phyloP scores from a whole-genome alignment of 2,797 vertebrate species.

The Sebastes variabilis region DNA sequence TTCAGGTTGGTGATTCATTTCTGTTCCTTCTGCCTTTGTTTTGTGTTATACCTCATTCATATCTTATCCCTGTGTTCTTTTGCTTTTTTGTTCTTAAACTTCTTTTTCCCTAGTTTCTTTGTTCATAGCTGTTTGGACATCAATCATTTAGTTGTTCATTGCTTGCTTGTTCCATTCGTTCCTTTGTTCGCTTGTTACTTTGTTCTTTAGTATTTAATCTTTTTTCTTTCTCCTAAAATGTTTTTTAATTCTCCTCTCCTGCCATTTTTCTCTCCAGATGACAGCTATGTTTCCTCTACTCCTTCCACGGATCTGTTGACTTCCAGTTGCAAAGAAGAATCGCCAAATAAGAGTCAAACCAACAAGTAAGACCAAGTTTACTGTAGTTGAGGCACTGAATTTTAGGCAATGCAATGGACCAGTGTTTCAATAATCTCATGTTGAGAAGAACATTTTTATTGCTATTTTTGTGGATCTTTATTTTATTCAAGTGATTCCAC shows the following conservation, averaged over 20 bases:
- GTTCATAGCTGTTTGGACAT: background rate
- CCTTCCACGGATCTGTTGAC: conserved; percentile 53
- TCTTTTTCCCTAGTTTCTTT: background rate
- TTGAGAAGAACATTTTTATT: background rate
- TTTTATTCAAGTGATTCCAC: background rate
- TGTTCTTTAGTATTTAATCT: background rate
- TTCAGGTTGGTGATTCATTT: conserved; percentile 57
- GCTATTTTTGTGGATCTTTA: background rate
- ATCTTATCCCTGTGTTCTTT: background rate
- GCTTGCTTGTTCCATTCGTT: background rate
- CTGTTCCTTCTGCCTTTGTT: background rate
- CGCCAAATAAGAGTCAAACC: conserved; percentile 39
- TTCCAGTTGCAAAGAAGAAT: conserved; percentile 69
- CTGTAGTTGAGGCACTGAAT: background rate
- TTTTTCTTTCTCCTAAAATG: background rate
- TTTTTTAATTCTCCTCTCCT: background rate
- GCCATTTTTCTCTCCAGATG: conserved; percentile 53
- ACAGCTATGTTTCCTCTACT: conserved; percentile 72
- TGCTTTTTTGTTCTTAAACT: background rate
- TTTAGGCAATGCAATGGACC: background rate
- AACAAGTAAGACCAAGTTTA: conserved; percentile 43
- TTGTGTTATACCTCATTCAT: background rate
- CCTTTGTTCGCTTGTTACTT: background rate
- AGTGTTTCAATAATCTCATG: background rate
- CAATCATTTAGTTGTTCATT: background rate